phyloP scores from a whole-genome alignment of 2,113 vertebrate genomes.

The Zapus hudsonius region DNA sequence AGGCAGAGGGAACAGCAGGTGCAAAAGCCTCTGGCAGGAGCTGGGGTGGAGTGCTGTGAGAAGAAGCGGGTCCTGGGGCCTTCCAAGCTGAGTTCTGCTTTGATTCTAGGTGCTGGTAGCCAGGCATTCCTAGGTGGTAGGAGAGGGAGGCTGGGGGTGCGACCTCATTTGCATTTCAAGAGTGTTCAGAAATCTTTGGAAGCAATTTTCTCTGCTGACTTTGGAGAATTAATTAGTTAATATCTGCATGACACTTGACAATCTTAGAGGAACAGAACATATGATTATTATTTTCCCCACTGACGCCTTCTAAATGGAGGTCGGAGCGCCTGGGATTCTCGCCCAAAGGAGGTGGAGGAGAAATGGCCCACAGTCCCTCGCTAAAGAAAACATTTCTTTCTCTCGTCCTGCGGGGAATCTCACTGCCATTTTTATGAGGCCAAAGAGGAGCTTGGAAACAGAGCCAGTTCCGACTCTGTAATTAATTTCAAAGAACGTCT shows the following conservation, averaged over 20 bases:
- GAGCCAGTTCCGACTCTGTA: slow-evolving; percentile 65
- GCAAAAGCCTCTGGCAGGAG: background rate
- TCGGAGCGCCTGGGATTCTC: slow-evolving; percentile 32
- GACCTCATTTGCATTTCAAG: slow-evolving; percentile 70
- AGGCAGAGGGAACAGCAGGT: background rate
- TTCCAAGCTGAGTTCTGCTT: background rate
- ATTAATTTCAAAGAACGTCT: slow-evolving; percentile 72
- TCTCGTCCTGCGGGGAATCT: slow-evolving; percentile 66
- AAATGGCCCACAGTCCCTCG: background rate
- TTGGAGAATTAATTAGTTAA: slow-evolving; percentile 74
- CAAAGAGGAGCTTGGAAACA: slow-evolving; percentile 62
- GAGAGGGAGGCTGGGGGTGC: background rate
- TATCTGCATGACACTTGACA: slow-evolving; percentile 53
- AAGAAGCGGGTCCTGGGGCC: accelerated
- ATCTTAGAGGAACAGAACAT: slow-evolving; percentile 57
- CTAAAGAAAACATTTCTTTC: slow-evolving; percentile 55
- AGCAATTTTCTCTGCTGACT: slow-evolving; percentile 64
- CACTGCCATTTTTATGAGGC: slow-evolving; percentile 65
- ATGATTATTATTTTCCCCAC: slow-evolving; percentile 52
- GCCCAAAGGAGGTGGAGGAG: slow-evolving; percentile 51
- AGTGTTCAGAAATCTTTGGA: slow-evolving; percentile 55
- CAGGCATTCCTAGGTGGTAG: background rate
- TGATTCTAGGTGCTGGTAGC: background rate
- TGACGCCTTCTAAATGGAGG: slow-evolving; percentile 62
- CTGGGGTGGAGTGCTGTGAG: no score